Evolutionary conservation across 2,797 vertebrate species (phyloP), one percentile per base, ranked within the genome.

Genomic region (Fratercula arctica): DNA sequence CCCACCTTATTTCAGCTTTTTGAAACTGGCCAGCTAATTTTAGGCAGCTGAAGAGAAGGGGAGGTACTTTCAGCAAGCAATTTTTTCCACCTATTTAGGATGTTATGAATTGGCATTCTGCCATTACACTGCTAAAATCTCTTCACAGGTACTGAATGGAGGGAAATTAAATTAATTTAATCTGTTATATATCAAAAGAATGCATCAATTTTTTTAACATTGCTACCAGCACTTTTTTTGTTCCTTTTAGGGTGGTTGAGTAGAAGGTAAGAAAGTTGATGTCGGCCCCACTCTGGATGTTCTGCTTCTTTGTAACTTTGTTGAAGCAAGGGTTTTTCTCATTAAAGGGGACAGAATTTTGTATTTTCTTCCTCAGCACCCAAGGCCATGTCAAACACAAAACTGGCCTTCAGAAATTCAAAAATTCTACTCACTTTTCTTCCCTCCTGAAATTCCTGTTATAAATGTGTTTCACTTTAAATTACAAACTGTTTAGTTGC

Each of bases 1-100:
- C 69, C 74, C 35, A 57, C 66, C 15, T 92, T 88, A 83, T 94
- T 93, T 79, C 16, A 79, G 26, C 3, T 9, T 84, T 91, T 85
- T 88, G 29, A 84, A 78, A 43, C 14, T 74, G 56, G 77, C 39
- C 54, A 90, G 25, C 50, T 86, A 91, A 93, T 94, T 94, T 91
- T 90, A 90, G 21, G 20, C 31, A 86, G 45, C 15, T 84, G 69
- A 95, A 93, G 69, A 73, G 63, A 82, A 68, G 26, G n/a, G 16
- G 37, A 83, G 14, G 29, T 64, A 85, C 56, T 19, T 91, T 74
- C 28, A 89, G 39, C 35, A 89, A 76, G 45, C 6, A 83, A 70
- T 78, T 70, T 94, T 89, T 95, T 81, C 63, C 41, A 93, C 26
- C 5, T 75, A 43, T 91, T 95, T 75, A 48, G 6, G 25, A 46